phyloP scores from a whole-genome alignment of 2,113 vertebrate species.

The Recurvirostra avosetta region DNA sequence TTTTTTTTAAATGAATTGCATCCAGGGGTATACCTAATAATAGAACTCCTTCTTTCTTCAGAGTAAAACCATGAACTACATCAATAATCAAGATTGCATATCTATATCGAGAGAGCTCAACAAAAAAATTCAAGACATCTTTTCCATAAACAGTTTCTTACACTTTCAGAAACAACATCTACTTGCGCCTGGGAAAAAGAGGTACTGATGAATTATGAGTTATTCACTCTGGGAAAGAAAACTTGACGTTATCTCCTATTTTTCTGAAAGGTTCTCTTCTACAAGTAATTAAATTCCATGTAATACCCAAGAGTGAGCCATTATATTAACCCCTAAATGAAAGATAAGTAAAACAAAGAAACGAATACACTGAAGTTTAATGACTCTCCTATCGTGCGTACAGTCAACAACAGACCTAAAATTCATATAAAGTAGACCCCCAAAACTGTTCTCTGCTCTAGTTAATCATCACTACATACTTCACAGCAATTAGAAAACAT shows the following conservation, averaged over 20 bases:
- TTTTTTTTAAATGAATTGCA: neutral
- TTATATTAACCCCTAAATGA: neutral
- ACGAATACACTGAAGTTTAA: neutral
- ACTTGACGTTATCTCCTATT: neutral
- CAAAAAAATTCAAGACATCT: constrained; percentile 30
- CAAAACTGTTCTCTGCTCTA: neutral
- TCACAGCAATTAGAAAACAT: neutral
- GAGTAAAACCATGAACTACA: neutral
- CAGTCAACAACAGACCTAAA: neutral
- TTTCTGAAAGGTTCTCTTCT: neutral
- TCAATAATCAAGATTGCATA: neutral
- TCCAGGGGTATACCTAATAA: neutral
- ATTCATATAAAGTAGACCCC: neutral
- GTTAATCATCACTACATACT: neutral
- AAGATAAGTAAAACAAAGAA: constrained; percentile 6
- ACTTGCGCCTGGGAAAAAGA: neutral
- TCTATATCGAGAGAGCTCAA: neutral
- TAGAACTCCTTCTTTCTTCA: constrained; percentile 1
- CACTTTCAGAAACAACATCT: constrained; percentile 8
- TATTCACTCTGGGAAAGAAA: constrained; percentile 17
- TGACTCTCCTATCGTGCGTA: neutral
- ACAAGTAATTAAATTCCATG: neutral
- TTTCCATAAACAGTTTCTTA: constrained; percentile 21
- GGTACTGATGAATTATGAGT: neutral
- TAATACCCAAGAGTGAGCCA: neutral